Evolutionary conservation across 1,140 invertebrate species (phyloP).

Genomic region (Calliopsis andreniformis): DNA sequence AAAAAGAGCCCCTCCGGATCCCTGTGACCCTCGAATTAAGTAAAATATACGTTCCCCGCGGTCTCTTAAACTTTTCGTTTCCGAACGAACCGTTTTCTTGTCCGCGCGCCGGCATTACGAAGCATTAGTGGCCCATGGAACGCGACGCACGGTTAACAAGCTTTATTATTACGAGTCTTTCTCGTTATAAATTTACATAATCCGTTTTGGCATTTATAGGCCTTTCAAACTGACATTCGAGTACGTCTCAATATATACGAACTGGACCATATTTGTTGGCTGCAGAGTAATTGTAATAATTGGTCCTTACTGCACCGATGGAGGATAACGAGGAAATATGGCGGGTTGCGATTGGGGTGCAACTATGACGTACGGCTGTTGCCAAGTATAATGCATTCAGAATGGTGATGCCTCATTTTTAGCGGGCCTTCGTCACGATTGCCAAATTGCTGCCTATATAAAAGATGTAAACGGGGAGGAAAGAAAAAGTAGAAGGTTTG

Average conservation of each 20-base stretch:
- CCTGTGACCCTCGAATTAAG: conserved; percentile 60
- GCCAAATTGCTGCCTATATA: no score
- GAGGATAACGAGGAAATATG: neutral
- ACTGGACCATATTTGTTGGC: neutral
- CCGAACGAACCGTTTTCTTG: conserved; percentile 25
- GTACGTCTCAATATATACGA: conserved; percentile 5
- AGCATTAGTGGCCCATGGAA: conserved; percentile 14
- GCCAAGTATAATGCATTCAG: no score
- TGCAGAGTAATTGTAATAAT: neutral
- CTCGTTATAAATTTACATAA: conserved; percentile 48
- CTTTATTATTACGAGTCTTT: conserved; percentile 41
- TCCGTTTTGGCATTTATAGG: conserved; percentile 19
- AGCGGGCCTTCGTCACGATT: no score
- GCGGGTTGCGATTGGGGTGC: neutral
- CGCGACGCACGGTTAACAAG: conserved; percentile 25
- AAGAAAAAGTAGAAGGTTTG: neutral
- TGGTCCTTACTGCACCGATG: neutral
- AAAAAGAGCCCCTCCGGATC: conserved; percentile 36
- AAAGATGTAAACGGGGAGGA: neutral
- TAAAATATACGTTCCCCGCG: conserved; percentile 56
- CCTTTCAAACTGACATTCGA: neutral
- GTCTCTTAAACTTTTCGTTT: conserved; percentile 35
- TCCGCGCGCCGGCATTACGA: conserved; percentile 14
- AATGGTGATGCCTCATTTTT: no score
- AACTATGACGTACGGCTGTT: no score